These are phyloP conservation scores for Botia almorhae DNA, from an alignment of 2,797 vertebrate genomes.

Conservation along the genomic window DNA sequence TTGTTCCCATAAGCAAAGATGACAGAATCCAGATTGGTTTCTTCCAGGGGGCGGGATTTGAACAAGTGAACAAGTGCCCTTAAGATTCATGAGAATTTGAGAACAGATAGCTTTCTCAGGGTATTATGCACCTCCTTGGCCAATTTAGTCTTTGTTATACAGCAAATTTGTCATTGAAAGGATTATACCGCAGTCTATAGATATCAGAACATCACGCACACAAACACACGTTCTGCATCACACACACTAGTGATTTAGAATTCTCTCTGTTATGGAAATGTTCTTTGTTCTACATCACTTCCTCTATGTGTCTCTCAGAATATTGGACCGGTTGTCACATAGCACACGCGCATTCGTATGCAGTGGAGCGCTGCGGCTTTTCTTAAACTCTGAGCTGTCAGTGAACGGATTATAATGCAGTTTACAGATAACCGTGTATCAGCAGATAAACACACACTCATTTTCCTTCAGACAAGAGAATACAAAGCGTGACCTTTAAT, in stretches of 20 bases:
- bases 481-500: neutral
- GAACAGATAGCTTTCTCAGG: neutral
- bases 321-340: slow-evolving; percentile 18
- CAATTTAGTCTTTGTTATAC: neutral
- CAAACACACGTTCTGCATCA: slow-evolving; percentile 26
- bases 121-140: neutral
- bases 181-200: neutral
- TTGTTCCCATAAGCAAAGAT: too few species aligned
- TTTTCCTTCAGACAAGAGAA: slow-evolving; percentile 1
- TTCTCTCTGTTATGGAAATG: slow-evolving; percentile 39
- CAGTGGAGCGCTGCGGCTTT: slow-evolving; percentile 20
- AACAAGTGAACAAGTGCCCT: too few species aligned
- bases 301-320: slow-evolving; percentile 17
- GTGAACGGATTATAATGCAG: slow-evolving; percentile 45
- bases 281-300: slow-evolving; percentile 36
- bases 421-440: slow-evolving; percentile 25
- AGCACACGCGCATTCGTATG: slow-evolving; percentile 20
- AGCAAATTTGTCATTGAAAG: neutral
- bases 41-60: too few species aligned
- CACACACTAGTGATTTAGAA: slow-evolving; percentile 11
- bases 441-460: neutral
- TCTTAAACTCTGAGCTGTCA: slow-evolving; percentile 28
- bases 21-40: too few species aligned
- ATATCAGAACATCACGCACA: slow-evolving; percentile 33
- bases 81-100: neutral